Base-by-base conservation (phyloP, 2,113 vertebrate genomes). In the Elachura formosa region DNA sequence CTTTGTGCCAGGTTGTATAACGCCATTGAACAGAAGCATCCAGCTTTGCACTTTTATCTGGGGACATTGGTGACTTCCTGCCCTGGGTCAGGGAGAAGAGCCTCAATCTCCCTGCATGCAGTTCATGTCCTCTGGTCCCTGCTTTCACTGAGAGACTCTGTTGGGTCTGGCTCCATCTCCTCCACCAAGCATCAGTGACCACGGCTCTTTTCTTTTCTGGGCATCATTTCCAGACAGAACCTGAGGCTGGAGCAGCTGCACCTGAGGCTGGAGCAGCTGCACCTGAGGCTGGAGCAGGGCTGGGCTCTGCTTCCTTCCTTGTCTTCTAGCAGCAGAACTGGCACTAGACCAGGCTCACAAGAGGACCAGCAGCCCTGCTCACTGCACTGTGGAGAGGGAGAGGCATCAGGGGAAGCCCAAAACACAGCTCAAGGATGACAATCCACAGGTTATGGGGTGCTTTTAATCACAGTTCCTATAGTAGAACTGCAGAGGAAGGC, bases 1-100 rank as follows among this genome's bases (percentile, higher is more conserved):
- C 85, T 81, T 58, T 19, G 23, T 17, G 22, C 80, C 84, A 90
- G 54, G 89, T 97, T 95, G 97, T 93, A 40, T 97, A 97, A 98
- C 68, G 10, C 69, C 94, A 72, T 52, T 90, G 94, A 94, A 84
- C 78, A 97, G 89, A 84, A 87, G 58, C 24, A 87, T 68, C 10
- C 8, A 76, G 92, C 79, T 94, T 80, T 90, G 87, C 62, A 26
- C 74, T 93, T 89, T 83, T 49, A 56, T 77, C 86, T 90, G 82
- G 85, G 93, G 86, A 83, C 67, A 64, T 21, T 0, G 0, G 31
- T 54, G 67, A 33, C 58, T 85, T 69, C 90, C 71, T 36, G 38
- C 34, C 38, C 62, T 7, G 79, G 28, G 56, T 43, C 25, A 69
- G 63, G 31, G 75, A 22, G 48, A 68, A 46, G 29, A 83, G 36